A percentile compares a stretch with the other conserved stretches of the same genome.
phyloP scores from a whole-genome alignment of 2,888 invertebrate species.

The Nemoura dubitans region DNA sequence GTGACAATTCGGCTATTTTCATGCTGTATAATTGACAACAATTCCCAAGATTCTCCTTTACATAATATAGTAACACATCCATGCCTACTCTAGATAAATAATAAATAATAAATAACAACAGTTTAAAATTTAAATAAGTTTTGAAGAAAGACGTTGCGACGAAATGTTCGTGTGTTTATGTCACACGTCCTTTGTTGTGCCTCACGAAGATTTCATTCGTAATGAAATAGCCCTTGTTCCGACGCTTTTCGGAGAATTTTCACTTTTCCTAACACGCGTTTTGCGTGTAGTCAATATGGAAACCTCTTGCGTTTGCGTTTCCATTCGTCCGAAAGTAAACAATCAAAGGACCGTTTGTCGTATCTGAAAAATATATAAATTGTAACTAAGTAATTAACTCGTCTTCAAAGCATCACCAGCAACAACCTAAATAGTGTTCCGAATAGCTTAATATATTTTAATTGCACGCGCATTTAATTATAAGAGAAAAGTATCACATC shows the following conservation, averaged over 20 bases:
- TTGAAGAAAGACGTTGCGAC: not conserved
- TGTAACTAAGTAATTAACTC: not conserved
- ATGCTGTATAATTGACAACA: not conserved
- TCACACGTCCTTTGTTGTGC: not conserved
- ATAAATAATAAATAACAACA: conserved; percentile 7
- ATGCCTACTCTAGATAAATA: not conserved
- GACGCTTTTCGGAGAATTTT: not conserved
- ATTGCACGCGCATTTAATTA: not conserved
- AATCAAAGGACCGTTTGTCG: conserved; percentile 74
- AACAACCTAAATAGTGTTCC: conserved; percentile 51
- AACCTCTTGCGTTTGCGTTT: conserved; percentile 73
- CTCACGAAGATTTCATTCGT: not conserved
- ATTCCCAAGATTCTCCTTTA: too few species aligned
- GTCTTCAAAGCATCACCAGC: too few species aligned
- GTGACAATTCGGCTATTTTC: not conserved
- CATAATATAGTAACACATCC: too few species aligned
- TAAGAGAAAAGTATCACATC: not conserved
- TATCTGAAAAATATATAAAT: conserved; percentile 62
- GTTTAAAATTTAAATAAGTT: not conserved
- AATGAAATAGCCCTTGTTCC: too few species aligned
- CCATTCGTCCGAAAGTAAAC: conserved; percentile 74
- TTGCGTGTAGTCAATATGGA: conserved; percentile 74
- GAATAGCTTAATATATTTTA: not conserved
- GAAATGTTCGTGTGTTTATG: not conserved
- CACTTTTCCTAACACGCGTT: conserved; percentile 64